Base-by-base conservation (phyloP, 2,797 vertebrate genomes). In the Arrhamphus sclerolepis region DNA sequence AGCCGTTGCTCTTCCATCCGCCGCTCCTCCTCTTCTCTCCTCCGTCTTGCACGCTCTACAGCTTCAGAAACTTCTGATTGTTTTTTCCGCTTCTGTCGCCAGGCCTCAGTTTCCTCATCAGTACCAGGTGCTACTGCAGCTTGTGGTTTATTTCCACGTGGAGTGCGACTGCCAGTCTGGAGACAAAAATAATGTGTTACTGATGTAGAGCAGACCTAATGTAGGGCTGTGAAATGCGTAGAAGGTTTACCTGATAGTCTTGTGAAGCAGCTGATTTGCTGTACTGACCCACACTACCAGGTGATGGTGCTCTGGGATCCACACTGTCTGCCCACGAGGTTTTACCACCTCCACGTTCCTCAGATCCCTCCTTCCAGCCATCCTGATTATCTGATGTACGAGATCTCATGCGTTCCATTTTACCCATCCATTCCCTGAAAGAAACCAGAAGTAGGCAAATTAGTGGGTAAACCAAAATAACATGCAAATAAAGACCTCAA, bases 1-100 rank as follows among this genome's bases (percentile, higher is more conserved):
- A 98, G 96, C 44, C 98, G 90, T 64, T 98, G 97, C 51, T 98
- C 96, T 44, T 99, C 97, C 97, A 98, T 98, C 22, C 95, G 90
- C 13, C 95, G 91, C 60, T 99, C 98, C 16, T 99, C 97, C 46
- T 98, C 98, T 34, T 98, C 98, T 46, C 97, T 93, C 9, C 98
- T 91, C 55, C 96, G 93, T 7, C 98, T 93, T 1, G 98, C 98
- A 39, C 98, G 92, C 64, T 99, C 98, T 29, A 99, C 97, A 0
- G 97, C 95, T 7, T 97, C 97, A 0, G 97, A 98, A 44, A 98
- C 86, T 54, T 99, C 97, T 0, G 94, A 91, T 54, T 96, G 94
- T 51, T 98, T 98, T 65, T 96, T 93, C 55, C 98, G 93, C 67
- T 97, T 96, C 60, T 98, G 98, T 53, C 98, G 93, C 98, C 97